Conservation (phyloP, 2,797 vertebrate genomes). For the Pseudochaenichthys georgianus region DNA sequence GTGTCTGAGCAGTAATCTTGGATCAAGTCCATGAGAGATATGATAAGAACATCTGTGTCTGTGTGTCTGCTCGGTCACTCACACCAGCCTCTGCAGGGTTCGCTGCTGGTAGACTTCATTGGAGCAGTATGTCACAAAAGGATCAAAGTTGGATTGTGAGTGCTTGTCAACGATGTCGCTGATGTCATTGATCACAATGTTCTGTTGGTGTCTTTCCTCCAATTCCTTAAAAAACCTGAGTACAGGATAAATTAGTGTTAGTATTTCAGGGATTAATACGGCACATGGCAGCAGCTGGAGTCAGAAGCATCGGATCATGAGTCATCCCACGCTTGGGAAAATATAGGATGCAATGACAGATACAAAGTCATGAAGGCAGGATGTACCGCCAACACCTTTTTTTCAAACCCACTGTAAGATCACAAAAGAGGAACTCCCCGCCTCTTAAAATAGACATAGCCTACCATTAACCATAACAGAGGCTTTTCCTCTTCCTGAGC, state of each 20-base stretch:
- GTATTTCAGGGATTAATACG: slow-evolving; percentile 20
- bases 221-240: slow-evolving; percentile 95
- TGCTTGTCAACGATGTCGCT: slow-evolving; percentile 94
- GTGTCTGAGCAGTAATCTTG: slow-evolving; percentile 24
- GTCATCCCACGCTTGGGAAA: slow-evolving; percentile 16
- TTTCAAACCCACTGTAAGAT: slow-evolving; percentile 45
- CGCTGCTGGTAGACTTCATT: slow-evolving; percentile 99
- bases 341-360: slow-evolving; percentile 41
- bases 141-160: slow-evolving; percentile 91
- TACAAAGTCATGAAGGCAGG: slow-evolving; percentile 64
- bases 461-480: slow-evolving; percentile 62
- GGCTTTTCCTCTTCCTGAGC: slow-evolving; percentile 79
- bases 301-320: slow-evolving; percentile 18
- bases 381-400: slow-evolving; percentile 55
- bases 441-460: slow-evolving; percentile 73
- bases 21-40: slow-evolving; percentile 30
- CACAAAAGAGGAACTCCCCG: slow-evolving; percentile 61
- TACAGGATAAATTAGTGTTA: slow-evolving; percentile 12
- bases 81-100: slow-evolving; percentile 94
- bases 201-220: slow-evolving; percentile 92
- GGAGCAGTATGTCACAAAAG: slow-evolving; percentile 96
- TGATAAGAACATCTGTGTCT: slow-evolving; percentile 28
- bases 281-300: slow-evolving; percentile 18
- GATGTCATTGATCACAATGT: slow-evolving; percentile 92
- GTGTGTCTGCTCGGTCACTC: slow-evolving; percentile 74